Percentiles rank a stretch among this genome's conserved stretches.
Evolutionary conservation across 2,888 invertebrate genomes (phyloP).

Genomic region (Monochamus alternatus): DNA sequence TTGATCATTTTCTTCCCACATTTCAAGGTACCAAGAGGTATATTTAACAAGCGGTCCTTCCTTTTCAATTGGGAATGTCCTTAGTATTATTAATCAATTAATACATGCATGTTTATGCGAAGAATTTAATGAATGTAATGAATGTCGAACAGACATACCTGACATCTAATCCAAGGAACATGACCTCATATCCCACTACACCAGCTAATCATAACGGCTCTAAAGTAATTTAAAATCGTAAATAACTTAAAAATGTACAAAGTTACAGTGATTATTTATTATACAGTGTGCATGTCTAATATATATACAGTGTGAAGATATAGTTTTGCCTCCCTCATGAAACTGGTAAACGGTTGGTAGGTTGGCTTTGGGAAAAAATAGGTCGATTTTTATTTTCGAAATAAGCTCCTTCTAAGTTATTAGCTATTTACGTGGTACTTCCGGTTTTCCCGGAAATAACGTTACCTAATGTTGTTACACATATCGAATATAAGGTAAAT

Average conservation of each 20-base stretch:
- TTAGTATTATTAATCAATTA: conserved; percentile 27
- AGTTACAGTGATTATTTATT: too few species aligned
- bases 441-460: too few species aligned
- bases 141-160: conserved; percentile 11
- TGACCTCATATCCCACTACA: conserved; percentile 23
- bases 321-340: too few species aligned
- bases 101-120: conserved; percentile 22
- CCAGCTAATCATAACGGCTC: conserved; percentile 13
- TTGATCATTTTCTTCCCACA: not conserved
- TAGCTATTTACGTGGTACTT: too few species aligned
- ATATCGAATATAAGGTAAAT: too few species aligned
- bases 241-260: conserved; percentile 34
- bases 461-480: too few species aligned
- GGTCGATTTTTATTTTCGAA: too few species aligned
- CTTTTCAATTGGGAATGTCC: conserved; percentile 11
- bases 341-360: too few species aligned
- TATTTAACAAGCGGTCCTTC: not conserved
- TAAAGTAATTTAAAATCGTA: conserved; percentile 27
- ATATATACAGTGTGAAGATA: too few species aligned
- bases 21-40: conserved; percentile 10
- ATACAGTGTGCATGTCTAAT: too few species aligned
- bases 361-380: too few species aligned
- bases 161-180: conserved; percentile 11
- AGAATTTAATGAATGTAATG: conserved; percentile 31
- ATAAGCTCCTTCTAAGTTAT: too few species aligned